Conservation (phyloP, 2,113 vertebrate species). For the Cephalopholis sonnerati region DNA sequence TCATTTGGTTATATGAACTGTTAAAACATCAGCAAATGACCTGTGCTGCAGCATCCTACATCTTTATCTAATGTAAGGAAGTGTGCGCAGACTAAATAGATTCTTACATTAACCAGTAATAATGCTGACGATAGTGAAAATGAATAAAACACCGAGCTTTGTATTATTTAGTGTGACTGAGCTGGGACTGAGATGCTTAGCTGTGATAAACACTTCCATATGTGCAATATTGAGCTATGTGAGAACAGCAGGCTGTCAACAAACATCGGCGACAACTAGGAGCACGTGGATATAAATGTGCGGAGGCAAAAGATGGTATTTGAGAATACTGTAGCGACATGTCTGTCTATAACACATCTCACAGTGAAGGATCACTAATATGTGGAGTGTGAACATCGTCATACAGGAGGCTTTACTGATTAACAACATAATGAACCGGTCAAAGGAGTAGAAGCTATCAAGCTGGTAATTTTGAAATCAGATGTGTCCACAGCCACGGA, state of each 20-base stretch:
- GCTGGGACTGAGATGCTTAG: conserved; percentile 47
- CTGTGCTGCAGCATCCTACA: conserved; percentile 3
- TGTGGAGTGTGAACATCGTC: neutral
- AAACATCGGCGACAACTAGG: conserved; percentile 29
- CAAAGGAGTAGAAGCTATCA: neutral
- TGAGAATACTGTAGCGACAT: conserved; percentile 13
- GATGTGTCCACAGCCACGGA: conserved; percentile 12
- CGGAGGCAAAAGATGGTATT: conserved; percentile 30
- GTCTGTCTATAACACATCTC: conserved; percentile 14
- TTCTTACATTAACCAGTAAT: conserved; percentile 54
- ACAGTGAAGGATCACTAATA: conserved; percentile 16
- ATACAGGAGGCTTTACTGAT: neutral
- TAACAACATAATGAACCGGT: neutral
- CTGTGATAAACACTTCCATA: conserved; percentile 69
- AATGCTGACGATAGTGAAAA: conserved; percentile 46
- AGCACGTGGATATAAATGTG: conserved; percentile 44
- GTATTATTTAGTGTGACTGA: conserved; percentile 62
- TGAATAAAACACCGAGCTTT: conserved; percentile 54
- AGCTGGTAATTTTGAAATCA: conserved; percentile 15
- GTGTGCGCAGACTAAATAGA: conserved; percentile 28
- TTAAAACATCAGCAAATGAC: conserved; percentile 40
- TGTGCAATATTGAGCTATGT: conserved; percentile 61
- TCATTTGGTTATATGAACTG: conserved; percentile 24
- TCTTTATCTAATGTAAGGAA: neutral
- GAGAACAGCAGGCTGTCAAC: conserved; percentile 60